Evolutionary conservation across 2,797 vertebrate genomes (phyloP).

Genomic region (Sebastiscus tertius): DNA sequence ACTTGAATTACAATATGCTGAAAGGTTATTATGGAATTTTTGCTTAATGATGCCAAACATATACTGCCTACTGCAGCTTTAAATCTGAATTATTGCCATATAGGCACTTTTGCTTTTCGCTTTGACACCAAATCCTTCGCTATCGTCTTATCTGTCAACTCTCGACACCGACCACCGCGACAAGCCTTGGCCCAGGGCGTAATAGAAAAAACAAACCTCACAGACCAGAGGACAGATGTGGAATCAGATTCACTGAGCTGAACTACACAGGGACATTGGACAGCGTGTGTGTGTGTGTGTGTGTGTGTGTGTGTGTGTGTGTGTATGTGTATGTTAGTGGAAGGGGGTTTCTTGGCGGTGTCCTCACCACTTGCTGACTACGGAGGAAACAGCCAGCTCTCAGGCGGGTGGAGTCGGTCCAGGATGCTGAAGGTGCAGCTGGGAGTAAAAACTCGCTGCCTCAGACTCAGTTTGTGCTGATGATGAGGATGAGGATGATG

Average conservation of each 20-base stretch:
- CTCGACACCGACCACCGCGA: too few relatives aligned
- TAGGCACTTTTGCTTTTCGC: too few relatives aligned
- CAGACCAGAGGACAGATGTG: not conserved
- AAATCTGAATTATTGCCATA: too few relatives aligned
- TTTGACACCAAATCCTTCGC: too few relatives aligned
- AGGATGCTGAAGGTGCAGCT: slow-evolving; percentile 21
- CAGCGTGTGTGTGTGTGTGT: not conserved
- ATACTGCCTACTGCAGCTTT: too few relatives aligned
- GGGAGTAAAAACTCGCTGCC: slow-evolving; percentile 4
- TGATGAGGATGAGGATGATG: not conserved
- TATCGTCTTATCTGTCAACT: too few relatives aligned
- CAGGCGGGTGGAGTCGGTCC: slow-evolving; percentile 8
- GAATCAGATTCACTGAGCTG: not conserved
- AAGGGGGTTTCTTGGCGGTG: not conserved
- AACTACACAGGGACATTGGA: not conserved
- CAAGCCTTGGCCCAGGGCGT: too few relatives aligned
- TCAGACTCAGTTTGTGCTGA: slow-evolving; percentile 20
- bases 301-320: not conserved
- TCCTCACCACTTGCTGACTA: slow-evolving; percentile 23
- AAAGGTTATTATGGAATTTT: too few relatives aligned
- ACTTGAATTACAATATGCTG: too few relatives aligned
- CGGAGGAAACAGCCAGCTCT: slow-evolving; percentile 15
- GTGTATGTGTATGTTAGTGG: not conserved
- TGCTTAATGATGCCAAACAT: too few relatives aligned
- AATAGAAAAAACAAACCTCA: not conserved